Evolutionary conservation across 2,797 vertebrate genomes (phyloP), one percentile per base, ranked within the genome.

Genomic region (Phalloptychus januarius): DNA sequence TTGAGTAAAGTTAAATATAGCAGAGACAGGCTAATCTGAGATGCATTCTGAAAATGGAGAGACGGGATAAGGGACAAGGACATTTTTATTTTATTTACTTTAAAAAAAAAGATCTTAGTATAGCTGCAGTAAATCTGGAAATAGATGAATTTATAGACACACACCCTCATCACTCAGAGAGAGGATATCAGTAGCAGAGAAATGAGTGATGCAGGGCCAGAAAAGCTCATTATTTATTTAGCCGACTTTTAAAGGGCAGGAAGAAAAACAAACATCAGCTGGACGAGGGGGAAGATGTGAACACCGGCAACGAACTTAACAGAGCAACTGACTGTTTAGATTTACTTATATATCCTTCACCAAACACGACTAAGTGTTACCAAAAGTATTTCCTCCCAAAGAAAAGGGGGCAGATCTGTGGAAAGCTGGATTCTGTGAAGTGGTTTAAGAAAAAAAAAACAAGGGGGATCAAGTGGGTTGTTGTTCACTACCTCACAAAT

Each of bases 181-280:
- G 18, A 46, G 76, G 67, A 85, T 84, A 88, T 85, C 87, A 75
- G 77, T 76, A 86, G 85, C 78, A 74, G 71, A 75, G 67, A 25
- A 56, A 45, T 7, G 71, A 89, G 79, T 87, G 87, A 91, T 88
- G 79, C 52, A 1, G 38, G 52, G 76, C 83, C 86, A 87, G 88
- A 91, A 85, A 87, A 80, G 74, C 76, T 65, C 74, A 79, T 82
- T 80, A 82, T 92, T 92, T 91, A 85, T 92, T 87, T 87, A 81
- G 71, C 70, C 40, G 8, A 76, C 71, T 89, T 89, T 89, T 86
- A 91, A 81, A 85, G 63, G 33, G 82, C 84, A 85, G 85, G 84
- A 87, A 90, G 86, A 82, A 89, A 92, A 92, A 86, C 82, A 88
- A 88, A 87, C 79, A 83, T 58, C 33, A 61, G 81, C 48, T 50